Base-by-base conservation (phyloP, 2,888 invertebrate genomes). In the Alentia gelatinosa region DNA sequence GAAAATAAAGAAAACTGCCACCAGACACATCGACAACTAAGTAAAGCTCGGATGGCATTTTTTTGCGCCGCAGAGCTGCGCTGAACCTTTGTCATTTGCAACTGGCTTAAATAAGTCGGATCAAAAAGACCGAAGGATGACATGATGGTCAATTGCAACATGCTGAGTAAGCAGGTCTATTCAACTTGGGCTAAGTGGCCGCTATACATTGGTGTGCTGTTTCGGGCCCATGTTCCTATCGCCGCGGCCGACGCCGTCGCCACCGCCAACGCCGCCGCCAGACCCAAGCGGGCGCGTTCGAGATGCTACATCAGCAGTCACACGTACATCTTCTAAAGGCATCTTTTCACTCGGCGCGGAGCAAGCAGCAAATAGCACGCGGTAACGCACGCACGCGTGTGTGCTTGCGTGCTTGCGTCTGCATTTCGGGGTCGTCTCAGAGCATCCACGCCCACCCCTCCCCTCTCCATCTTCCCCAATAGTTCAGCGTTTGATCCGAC, bases 11-110 rank as follows among this genome's bases (percentile, higher is more conserved):
- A 12, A 79, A 35, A 79, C 79, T 0, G 19, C 79, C 1, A 15
- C 79, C 35, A n/a, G 39, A 35, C n/a, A 79, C 79, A 79, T 79
- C 79, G 37, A 79, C 35, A 79, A 79, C 79, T 79, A 79, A 79
- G 79, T 79, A 79, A 79, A 79, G 79, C 37, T 9, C 37, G 37
- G 79, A 63, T 79, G 79, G 39, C 79, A 79, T 79, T 79, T 79
- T 79, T 79, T 79, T 12, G 37, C 39, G 15, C 15, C 79, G 79
- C 79, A n/a, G 23, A 56, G 75, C 75, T n/a, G 3, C 47, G 50
- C 19, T 86, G 86, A 86, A 86, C 86, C 86, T 86, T 86, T 86
- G 86, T 86, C 86, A 86, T 86, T 86, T 86, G 50, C n/a, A 47
- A 42, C 86, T 47, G 50, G 47, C 47, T 86, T n/a, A 42, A 86